These are phyloP conservation scores for Lacerta viridis DNA, from an alignment of 2,797 vertebrate genomes.

Conservation along the genomic window DNA sequence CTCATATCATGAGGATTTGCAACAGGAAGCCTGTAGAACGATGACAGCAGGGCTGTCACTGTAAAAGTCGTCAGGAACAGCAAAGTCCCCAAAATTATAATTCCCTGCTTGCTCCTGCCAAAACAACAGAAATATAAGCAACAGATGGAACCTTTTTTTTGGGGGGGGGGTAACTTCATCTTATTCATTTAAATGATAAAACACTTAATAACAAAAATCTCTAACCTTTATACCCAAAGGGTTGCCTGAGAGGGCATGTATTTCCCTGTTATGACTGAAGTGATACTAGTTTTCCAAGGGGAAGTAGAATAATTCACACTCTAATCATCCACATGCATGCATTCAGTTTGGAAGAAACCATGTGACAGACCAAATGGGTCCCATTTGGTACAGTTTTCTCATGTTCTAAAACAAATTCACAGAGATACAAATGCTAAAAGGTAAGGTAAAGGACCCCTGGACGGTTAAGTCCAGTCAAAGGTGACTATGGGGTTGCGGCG, in stretches of 20 bases:
- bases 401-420: neutral
- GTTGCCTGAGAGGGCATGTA: neutral
- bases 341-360: neutral
- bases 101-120: conserved; percentile 79
- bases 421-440: neutral
- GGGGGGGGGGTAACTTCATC: too few relatives aligned
- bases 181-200: too few relatives aligned
- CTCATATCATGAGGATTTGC: conserved; percentile 80
- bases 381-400: neutral
- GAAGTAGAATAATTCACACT: neutral
- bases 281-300: neutral
- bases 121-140: conserved; percentile 37
- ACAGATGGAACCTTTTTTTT: neutral
- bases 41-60: conserved; percentile 80
- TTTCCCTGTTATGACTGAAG: neutral
- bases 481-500: too few relatives aligned
- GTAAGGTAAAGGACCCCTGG: too few relatives aligned
- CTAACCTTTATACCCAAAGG: neutral
- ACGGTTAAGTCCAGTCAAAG: too few relatives aligned
- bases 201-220: too few relatives aligned
- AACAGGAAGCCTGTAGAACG: conserved; percentile 81
- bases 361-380: neutral
- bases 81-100: conserved; percentile 73
- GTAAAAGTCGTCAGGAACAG: conserved; percentile 80
- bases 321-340: too few relatives aligned